Evolutionary conservation across 1,140 invertebrate species (phyloP), one percentile per base, ranked within the genome.

Genomic region (Zophobas morio): DNA sequence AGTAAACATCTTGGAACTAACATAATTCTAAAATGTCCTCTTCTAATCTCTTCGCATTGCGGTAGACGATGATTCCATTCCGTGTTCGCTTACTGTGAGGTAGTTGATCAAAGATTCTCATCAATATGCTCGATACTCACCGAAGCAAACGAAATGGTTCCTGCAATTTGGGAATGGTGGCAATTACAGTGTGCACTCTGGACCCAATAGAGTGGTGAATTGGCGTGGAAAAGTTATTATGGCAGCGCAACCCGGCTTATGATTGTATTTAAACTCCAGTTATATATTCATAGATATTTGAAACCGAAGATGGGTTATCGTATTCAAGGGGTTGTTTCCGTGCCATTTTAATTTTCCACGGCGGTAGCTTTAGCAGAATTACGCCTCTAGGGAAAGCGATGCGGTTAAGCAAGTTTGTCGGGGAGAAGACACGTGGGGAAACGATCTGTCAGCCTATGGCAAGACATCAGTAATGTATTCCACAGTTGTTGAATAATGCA

Each of bases 341-440:
- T 70, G 63, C 66, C 75, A 76, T 76, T 76, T 76, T 76, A 76
- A 76, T 76, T 76, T 76, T 76, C 75, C 75, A 76, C 63, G 51
- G 75, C 66, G 75, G 46, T 71, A 66, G 70, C 70, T 71, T 66
- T 71, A 53, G 75, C 42, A 54, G 66, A 76, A 76, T 70, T 76
- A 73, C 71, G 54, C 71, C 71, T 56, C 71, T 51, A 56, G 51
- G 47, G 51, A 72, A 73, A 54, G 71, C 49, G 71, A 73, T 56
- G 54, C 49, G 71, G 54, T 73, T 72, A 72, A 72, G 51, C 70
- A 72, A 51, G 70, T 66, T 66, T 72, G 51, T 73, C 54, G 54
- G 49, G 54, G 71, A 54, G 49, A 56, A 36, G 54, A 73, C 47
- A 54, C 47, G 71, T 73, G 71, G 71, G 37, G 49, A 73, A 73